Evolutionary conservation across 2,888 invertebrate genomes (phyloP), one percentile per base, ranked within the genome.

Genomic region (Thyatira batis): DNA sequence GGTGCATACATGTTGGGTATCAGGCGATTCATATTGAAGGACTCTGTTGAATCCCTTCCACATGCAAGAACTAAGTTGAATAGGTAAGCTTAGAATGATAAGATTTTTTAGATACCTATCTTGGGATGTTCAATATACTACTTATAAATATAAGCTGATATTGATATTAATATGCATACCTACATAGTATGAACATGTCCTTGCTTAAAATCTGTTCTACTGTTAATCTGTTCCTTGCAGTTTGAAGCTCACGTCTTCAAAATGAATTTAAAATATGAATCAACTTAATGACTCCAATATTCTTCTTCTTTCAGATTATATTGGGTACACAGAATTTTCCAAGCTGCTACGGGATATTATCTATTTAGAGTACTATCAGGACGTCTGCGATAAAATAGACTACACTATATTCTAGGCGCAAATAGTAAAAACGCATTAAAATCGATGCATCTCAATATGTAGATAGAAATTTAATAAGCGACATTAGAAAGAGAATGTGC

Each of bases 1-100:
- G 94, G 95, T 28, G 93, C 94, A 9, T 98, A 97, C 71, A 94
- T 97, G 85, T 88, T 97, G 63, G 98, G 98, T 0, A 96, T 98
- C 45, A 93, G 98, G 54, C 94, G 94, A 61, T 98, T 94, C 69
- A 94, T 97, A n/a, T 82, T 97, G 17, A 97, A 97, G 69, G 97
- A 98, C 67, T 93, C 93, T 17, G 84, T 94, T 0, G 93, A 94
- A 8, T 94, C 95, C 8, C 73, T 96, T 59, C 93, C 93, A 0
- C 85, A 87, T 10, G 96, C 96, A 0, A 92, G 94, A 67, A 93
- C 85, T 52, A 95, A 95, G 79, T 82, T 96, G 49, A 93, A 92
- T 69, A 94, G 94, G 96, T 95, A 75, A 78, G 78, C 49, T 6
- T 23, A 6, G 6, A 23, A 3, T 23, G 3, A 23, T 23, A n/a